A percentile compares a stretch with the other conserved stretches of the same genome.
These are phyloP conservation scores for Drosophila villosipedis DNA, from an alignment of 2,888 invertebrate species.

Conservation along the genomic window DNA sequence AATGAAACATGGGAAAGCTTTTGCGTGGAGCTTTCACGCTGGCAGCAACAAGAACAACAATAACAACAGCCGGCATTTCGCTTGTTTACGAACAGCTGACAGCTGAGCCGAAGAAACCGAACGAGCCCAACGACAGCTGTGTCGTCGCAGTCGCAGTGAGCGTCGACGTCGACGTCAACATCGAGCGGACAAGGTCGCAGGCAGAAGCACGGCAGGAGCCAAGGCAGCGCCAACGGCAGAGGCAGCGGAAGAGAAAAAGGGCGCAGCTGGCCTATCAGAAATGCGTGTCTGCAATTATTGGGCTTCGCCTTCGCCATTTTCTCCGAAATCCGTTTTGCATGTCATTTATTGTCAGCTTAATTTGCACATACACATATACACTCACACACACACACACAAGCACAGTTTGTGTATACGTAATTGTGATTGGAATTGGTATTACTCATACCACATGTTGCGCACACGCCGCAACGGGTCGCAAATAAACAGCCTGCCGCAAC, in stretches of 20 bases:
- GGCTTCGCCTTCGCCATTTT: slow-evolving; percentile 34
- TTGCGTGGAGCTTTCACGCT: slow-evolving; percentile 28
- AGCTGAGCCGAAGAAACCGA: slow-evolving; percentile 36
- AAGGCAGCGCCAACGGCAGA: not conserved
- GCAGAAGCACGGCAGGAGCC: slow-evolving; percentile 3
- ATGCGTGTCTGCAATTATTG: slow-evolving; percentile 54
- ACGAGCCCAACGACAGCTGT: slow-evolving; percentile 2
- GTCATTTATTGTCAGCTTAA: slow-evolving; percentile 36
- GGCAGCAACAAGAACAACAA: slow-evolving; percentile 31
- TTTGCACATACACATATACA: slow-evolving; percentile 29
- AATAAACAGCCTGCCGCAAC: slow-evolving; percentile 17
- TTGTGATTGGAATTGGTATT: slow-evolving; percentile 29
- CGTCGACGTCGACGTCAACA: slow-evolving; percentile 37
- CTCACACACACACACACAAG: not conserved
- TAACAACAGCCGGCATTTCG: slow-evolving; percentile 59
- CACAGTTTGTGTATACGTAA: not conserved
- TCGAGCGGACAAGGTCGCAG: slow-evolving; percentile 46
- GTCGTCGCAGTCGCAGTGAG: slow-evolving; percentile 38
- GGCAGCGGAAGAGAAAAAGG: not conserved
- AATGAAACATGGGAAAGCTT: slow-evolving; percentile 42
- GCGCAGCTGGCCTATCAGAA: slow-evolving; percentile 30
- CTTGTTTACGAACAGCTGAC: slow-evolving; percentile 65
- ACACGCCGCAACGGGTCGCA: slow-evolving; percentile 12
- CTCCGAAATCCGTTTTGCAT: slow-evolving; percentile 46
- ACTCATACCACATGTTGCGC: slow-evolving; percentile 65